Conservation (phyloP, 2,888 invertebrate species). For the Brachyptera putata region DNA sequence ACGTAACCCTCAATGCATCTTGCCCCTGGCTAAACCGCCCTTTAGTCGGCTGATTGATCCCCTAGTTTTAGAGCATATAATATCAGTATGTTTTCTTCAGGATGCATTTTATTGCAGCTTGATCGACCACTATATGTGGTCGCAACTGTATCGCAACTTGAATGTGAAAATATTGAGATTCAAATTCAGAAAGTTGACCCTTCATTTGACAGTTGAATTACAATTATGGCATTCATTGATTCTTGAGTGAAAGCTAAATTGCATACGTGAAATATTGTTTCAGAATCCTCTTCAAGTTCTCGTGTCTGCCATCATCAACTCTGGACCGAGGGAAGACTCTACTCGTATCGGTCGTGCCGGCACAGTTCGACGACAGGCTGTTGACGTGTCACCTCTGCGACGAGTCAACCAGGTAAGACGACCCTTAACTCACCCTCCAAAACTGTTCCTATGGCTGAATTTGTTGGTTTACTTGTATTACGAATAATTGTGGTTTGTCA, state of each 20-base stretch:
- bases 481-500: not conserved
- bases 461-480: conserved; percentile 16
- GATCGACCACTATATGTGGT: not conserved
- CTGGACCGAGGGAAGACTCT: conserved; percentile 98
- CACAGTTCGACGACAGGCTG: conserved; percentile 99
- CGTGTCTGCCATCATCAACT: conserved; percentile 97
- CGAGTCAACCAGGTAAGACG: conserved; percentile 83
- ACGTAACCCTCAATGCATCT: too few species aligned
- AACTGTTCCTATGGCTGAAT: not conserved
- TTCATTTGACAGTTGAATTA: too few species aligned
- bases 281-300: conserved; percentile 69
- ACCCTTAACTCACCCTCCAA: too few species aligned
- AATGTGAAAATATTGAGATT: not conserved
- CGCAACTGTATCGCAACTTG: not conserved
- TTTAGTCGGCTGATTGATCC: too few species aligned
- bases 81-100: too few species aligned
- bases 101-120: too few species aligned
- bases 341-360: conserved; percentile 99
- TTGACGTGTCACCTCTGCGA: conserved; percentile 96
- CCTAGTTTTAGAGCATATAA: too few species aligned
- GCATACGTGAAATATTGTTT: too few species aligned
- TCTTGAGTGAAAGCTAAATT: too few species aligned
- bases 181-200: not conserved
- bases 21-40: too few species aligned
- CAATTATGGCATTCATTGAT: too few species aligned